Base-by-base conservation (phyloP, 1,140 invertebrate genomes). In the Pogonomyrmex barbatus region DNA sequence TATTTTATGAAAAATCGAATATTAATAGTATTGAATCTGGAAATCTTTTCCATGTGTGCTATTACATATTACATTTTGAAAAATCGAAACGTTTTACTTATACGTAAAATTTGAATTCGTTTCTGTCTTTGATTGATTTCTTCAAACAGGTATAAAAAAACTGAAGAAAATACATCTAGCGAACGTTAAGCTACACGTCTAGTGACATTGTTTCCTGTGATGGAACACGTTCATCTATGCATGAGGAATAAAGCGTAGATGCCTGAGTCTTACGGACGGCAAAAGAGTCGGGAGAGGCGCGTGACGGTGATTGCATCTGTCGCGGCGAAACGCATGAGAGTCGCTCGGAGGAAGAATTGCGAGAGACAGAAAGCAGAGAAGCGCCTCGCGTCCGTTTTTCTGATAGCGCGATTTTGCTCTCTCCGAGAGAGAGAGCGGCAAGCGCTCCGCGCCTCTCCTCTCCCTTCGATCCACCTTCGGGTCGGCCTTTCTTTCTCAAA, bases 271-370 rank as follows among this genome's bases (percentile, higher is more conserved):
- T 58, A 36, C 14, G 12, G 33, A 36, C 79, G 14, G 8, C 17
- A 47, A 58, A 47, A 58, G 24, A 58, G 24, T 30, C n/a, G 24
- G 12, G 24, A 33, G 8, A 45, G 17, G n/a, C 17, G 9, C 1
- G 9, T 30, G 33, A 78, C 12, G 24, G 10, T 24, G 14, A 58
- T 56, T 70, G 56, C 39, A 70, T 71, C 50, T 42, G 63, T 56
- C 24, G 14, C 65, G 14, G 42, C 8, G 24, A 24, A 24, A n/a
- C 9, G 42, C 45, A 10, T 39, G 12, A 71, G 4, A 81, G 8
- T n/a, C 24, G 47, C 52, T 82, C 42, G 68, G 24, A 50, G 42
- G 17, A 58, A 58, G 12, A 24, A 82, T 73, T 60, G 79, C 17
- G 24, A 36, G n/a, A 56, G 42, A 30, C 47, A 50, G 17, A 75